A percentile compares a stretch with the other conserved stretches of the same genome.
Conservation (phyloP, 2,113 vertebrate genomes). For the Furnarius figulus region DNA sequence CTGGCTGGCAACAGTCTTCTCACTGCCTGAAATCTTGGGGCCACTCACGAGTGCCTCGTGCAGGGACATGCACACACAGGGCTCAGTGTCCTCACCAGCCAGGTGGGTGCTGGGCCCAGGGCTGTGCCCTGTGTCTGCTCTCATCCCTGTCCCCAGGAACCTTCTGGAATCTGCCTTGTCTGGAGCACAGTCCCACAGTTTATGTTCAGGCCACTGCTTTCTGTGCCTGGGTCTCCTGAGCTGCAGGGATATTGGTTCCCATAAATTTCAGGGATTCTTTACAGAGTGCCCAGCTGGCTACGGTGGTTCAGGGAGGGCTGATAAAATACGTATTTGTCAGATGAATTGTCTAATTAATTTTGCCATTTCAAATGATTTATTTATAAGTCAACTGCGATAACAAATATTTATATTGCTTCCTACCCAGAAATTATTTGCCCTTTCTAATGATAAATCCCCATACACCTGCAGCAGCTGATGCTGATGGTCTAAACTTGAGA, state of each 20-base stretch:
- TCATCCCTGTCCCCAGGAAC: accelerated
- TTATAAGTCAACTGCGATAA: constrained; percentile 26
- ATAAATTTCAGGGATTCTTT: background rate
- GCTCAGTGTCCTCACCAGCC: background rate
- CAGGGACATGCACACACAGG: accelerated
- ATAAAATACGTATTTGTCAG: background rate
- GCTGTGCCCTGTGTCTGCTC: background rate
- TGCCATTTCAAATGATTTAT: constrained; percentile 30
- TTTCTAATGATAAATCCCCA: background rate
- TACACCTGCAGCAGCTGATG: background rate
- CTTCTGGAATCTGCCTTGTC: background rate
- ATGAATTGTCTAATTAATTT: background rate
- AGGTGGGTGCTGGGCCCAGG: background rate
- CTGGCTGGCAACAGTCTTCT: background rate
- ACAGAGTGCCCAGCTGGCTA: background rate
- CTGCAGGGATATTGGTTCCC: background rate
- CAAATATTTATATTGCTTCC: constrained; percentile 31
- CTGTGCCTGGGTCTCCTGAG: background rate
- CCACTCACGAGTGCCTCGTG: accelerated
- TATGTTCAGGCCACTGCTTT: background rate
- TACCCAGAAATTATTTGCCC: background rate
- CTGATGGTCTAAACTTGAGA: background rate
- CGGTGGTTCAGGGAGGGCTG: background rate
- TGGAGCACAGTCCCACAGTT: background rate
- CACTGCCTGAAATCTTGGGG: background rate